These are phyloP conservation scores for Dendrocopos noguchii DNA, from an alignment of 2,113 vertebrate genomes.

Conservation along the genomic window DNA sequence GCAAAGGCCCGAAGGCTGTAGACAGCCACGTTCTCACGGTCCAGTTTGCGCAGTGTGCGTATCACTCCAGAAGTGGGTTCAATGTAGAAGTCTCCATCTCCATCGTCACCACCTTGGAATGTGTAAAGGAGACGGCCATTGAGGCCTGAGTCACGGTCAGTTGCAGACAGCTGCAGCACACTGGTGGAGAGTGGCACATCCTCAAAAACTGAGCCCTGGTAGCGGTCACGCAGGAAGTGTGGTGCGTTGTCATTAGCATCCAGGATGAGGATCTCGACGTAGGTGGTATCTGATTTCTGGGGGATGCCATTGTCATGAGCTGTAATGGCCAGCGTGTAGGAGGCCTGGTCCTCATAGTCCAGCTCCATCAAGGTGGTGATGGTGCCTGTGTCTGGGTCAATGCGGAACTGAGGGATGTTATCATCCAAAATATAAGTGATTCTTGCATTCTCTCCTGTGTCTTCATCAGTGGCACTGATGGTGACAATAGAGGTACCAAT, in stretches of 20 bases:
- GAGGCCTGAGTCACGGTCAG: slow-evolving; percentile 87
- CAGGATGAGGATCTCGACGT: slow-evolving; percentile 90
- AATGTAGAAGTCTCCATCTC: slow-evolving; percentile 92
- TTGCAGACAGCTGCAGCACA: slow-evolving; percentile 93
- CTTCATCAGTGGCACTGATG: slow-evolving; percentile 92
- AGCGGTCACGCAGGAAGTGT: slow-evolving; percentile 87
- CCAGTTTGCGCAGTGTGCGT: slow-evolving; percentile 89
- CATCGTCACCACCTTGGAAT: slow-evolving; percentile 91
- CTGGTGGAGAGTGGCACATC: slow-evolving; percentile 89
- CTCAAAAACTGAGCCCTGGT: slow-evolving; percentile 89
- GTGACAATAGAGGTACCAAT: slow-evolving; percentile 88
- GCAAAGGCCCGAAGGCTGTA: slow-evolving; percentile 90
- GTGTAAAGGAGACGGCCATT: slow-evolving; percentile 92
- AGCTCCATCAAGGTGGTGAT: slow-evolving; percentile 91
- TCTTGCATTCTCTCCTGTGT: slow-evolving; percentile 93
- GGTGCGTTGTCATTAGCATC: slow-evolving; percentile 93
- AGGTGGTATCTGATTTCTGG: slow-evolving; percentile 93
- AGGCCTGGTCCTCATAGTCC: slow-evolving; percentile 94
- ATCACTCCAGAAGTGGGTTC: slow-evolving; percentile 93
- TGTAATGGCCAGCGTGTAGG: slow-evolving; percentile 91
- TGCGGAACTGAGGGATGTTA: slow-evolving; percentile 92
- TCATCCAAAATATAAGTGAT: slow-evolving; percentile 95
- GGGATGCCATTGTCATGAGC: slow-evolving; percentile 95
- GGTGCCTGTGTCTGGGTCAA: slow-evolving; percentile 89
- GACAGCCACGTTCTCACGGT: slow-evolving; percentile 90